Conservation (phyloP, 1,140 invertebrate genomes). For the Antheraea pernyi region DNA sequence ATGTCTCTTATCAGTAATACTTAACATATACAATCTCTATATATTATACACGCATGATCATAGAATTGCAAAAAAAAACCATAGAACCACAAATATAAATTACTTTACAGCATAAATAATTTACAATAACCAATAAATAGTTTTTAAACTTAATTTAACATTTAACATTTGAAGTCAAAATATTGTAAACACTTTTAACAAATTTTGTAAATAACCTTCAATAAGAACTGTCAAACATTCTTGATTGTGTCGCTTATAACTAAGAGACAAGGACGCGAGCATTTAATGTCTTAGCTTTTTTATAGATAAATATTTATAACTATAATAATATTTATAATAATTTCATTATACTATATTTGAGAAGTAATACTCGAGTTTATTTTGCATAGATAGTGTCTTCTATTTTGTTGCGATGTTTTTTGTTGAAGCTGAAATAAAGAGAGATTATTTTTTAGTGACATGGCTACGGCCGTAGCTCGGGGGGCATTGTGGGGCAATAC, state of each 20-base stretch:
- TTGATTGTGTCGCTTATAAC: background rate
- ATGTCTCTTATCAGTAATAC: no score
- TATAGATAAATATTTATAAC: background rate
- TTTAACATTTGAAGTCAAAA: no score
- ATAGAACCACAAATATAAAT: background rate
- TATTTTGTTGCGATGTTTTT: slow-evolving; percentile 26
- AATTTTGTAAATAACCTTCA: no score
- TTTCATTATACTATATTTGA: slow-evolving; percentile 16
- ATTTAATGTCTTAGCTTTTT: background rate
- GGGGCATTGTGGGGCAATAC: no score
- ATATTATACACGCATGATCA: no score
- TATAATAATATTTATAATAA: no score
- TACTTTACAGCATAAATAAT: background rate
- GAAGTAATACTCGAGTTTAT: slow-evolving; percentile 34
- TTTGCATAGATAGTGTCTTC: slow-evolving; percentile 14
- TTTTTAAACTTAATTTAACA: background rate
- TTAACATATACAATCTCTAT: no score
- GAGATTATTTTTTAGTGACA: no score
- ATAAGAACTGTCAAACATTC: background rate
- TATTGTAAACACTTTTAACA: background rate
- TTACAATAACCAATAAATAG: background rate
- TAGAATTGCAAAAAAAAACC: background rate
- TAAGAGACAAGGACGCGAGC: background rate
- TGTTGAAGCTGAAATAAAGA: slow-evolving; percentile 23
- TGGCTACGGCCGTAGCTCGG: no score